These are phyloP conservation scores for Anodontia alba DNA, from an alignment of 2,888 invertebrate genomes.

Conservation along the genomic window DNA sequence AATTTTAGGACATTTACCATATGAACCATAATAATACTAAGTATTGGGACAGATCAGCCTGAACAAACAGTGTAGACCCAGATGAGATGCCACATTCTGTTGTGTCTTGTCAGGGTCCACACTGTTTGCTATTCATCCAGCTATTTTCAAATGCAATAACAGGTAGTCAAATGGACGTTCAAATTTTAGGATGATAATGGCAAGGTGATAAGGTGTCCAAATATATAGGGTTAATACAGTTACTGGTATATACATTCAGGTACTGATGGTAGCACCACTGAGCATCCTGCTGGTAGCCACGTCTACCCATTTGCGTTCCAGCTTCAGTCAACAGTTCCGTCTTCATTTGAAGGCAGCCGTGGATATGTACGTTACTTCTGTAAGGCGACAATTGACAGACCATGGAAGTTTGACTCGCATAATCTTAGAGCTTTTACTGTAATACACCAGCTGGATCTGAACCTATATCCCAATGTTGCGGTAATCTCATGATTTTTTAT, in stretches of 20 bases:
- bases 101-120: too few species aligned
- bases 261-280: conserved; percentile 19
- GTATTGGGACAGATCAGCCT: too few species aligned
- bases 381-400: conserved; percentile 91
- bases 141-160: too few species aligned
- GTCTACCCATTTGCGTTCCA: conserved; percentile 72
- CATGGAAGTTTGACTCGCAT: conserved; percentile 94
- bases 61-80: too few species aligned
- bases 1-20: too few species aligned
- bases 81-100: too few species aligned
- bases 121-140: too few species aligned
- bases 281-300: conserved; percentile 74
- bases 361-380: conserved; percentile 93
- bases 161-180: too few species aligned
- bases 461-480: conserved; percentile 62
- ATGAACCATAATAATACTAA: too few species aligned
- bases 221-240: too few species aligned
- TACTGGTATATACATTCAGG: neutral
- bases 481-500: conserved; percentile 67
- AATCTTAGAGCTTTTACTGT: conserved; percentile 93
- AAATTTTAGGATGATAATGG: too few species aligned
- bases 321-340: conserved; percentile 79
- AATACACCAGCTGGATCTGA: conserved; percentile 77
- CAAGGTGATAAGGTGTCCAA: too few species aligned
- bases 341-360: conserved; percentile 80